A percentile compares a stretch with the other conserved stretches of the same genome.
Evolutionary conservation across 2,888 invertebrate genomes (phyloP).

Genomic region (Philonicus albiceps): DNA sequence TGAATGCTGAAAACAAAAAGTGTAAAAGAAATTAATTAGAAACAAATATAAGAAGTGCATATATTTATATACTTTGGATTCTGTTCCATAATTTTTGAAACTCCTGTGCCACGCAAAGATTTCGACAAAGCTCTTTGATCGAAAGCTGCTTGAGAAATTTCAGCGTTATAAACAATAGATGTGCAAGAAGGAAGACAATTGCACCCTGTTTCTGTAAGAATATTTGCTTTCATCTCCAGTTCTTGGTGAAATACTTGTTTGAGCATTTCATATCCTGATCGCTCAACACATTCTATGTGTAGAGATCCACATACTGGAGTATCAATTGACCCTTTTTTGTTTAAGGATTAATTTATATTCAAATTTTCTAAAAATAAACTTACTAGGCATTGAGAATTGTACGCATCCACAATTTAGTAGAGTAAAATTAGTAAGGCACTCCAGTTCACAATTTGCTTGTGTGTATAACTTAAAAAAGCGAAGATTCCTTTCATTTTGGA

Average conservation of each 20-base stretch:
- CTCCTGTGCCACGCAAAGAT: conserved; percentile 63
- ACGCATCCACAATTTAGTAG: conserved; percentile 69
- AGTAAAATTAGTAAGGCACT: conserved; percentile 72
- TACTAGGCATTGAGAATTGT: conserved; percentile 71
- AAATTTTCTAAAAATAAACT: neutral
- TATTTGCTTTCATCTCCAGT: neutral
- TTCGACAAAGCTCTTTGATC: conserved; percentile 69
- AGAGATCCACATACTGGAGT: conserved; percentile 61
- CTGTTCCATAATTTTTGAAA: conserved; percentile 52
- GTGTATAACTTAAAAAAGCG: conserved; percentile 71
- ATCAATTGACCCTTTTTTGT: conserved; percentile 54
- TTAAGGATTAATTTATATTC: neutral
- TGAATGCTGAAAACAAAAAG: conserved; percentile 62
- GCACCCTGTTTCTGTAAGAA: neutral
- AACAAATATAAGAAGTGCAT: neutral
- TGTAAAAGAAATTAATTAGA: neutral
- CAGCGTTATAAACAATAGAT: conserved; percentile 75
- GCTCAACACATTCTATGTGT: conserved; percentile 57
- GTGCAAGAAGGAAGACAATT: conserved; percentile 69
- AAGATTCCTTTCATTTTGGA: conserved; percentile 68
- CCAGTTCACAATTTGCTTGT: conserved; percentile 73
- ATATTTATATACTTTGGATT: conserved; percentile 52
- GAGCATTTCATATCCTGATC: conserved; percentile 58
- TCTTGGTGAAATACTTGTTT: conserved; percentile 55
- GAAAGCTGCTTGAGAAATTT: conserved; percentile 76